A percentile compares a stretch with the other conserved stretches of the same genome.
phyloP scores from a whole-genome alignment of 2,797 vertebrate species.

The Esox lucius region DNA sequence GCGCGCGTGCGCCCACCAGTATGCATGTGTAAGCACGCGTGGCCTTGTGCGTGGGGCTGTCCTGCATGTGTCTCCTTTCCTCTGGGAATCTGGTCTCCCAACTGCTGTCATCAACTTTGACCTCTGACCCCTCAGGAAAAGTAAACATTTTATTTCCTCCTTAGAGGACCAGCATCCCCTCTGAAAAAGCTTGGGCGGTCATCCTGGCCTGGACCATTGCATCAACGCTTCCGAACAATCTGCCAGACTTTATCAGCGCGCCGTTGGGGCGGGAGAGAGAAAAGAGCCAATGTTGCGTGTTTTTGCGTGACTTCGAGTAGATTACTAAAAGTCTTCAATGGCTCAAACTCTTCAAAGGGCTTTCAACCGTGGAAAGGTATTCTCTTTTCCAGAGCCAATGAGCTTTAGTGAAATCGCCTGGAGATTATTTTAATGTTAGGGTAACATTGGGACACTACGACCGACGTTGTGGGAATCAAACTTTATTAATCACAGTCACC shows the following conservation, averaged over 20 bases:
- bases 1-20: constrained; percentile 9
- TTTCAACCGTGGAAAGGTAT: too few relatives aligned
- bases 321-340: too few relatives aligned
- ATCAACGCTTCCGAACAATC: not conserved
- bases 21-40: too few relatives aligned
- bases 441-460: not conserved
- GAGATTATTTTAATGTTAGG: not conserved
- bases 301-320: not conserved
- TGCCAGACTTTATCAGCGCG: not conserved
- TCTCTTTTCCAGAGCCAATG: too few relatives aligned
- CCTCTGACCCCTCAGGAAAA: constrained; percentile 18
- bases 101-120: constrained; percentile 17
- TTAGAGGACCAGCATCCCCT: not conserved
- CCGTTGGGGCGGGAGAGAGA: too few relatives aligned
- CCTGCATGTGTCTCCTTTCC: not conserved
- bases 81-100: constrained; percentile 16
- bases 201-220: not conserved
- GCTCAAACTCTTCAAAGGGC: too few relatives aligned
- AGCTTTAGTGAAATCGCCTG: too few relatives aligned
- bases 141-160: constrained; percentile 9
- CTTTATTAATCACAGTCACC: not conserved
- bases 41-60: too few relatives aligned
- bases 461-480: not conserved
- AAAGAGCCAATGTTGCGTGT: not conserved
- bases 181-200: not conserved